Conservation (phyloP, 2,888 invertebrate species). For the Fragum whitleyi region DNA sequence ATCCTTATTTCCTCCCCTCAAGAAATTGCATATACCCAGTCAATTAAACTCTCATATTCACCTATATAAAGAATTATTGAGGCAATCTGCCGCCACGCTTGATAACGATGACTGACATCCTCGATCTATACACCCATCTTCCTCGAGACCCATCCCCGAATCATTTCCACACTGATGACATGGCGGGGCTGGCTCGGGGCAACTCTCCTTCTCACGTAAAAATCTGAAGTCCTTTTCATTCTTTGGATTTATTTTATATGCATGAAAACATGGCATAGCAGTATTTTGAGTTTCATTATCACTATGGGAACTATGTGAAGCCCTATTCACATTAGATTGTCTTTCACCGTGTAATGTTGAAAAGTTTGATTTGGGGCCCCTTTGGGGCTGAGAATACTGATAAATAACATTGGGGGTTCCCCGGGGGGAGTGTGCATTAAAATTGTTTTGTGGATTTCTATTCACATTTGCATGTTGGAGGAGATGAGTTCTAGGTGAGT, state of each 20-base stretch:
- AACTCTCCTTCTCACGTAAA: slow-evolving; percentile 60
- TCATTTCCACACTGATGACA: slow-evolving; percentile 60
- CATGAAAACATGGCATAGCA: slow-evolving; percentile 65
- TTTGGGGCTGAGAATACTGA: slow-evolving; percentile 60
- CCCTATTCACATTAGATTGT: slow-evolving; percentile 52
- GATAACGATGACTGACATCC: slow-evolving; percentile 86
- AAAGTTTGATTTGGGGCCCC: slow-evolving; percentile 52
- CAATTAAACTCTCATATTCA: not conserved
- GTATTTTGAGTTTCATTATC: slow-evolving; percentile 58
- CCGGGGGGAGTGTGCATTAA: slow-evolving; percentile 50
- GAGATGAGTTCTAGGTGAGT: slow-evolving; percentile 60
- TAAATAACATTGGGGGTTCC: slow-evolving; percentile 59
- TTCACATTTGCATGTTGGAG: slow-evolving; percentile 52
- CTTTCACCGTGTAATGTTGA: slow-evolving; percentile 49
- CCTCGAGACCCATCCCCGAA: slow-evolving; percentile 61
- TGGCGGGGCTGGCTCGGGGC: slow-evolving; percentile 61
- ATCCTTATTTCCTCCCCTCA: no score
- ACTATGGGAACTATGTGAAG: slow-evolving; percentile 69
- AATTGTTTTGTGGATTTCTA: slow-evolving; percentile 47
- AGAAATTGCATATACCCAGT: no score
- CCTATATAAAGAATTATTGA: slow-evolving; percentile 65
- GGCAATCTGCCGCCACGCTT: slow-evolving; percentile 75
- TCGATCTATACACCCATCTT: slow-evolving; percentile 85
- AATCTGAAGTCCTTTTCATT: slow-evolving; percentile 64
- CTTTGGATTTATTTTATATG: slow-evolving; percentile 67